Evolutionary conservation across 2,888 invertebrate genomes (phyloP).

Genomic region (Harmothoe impar): DNA sequence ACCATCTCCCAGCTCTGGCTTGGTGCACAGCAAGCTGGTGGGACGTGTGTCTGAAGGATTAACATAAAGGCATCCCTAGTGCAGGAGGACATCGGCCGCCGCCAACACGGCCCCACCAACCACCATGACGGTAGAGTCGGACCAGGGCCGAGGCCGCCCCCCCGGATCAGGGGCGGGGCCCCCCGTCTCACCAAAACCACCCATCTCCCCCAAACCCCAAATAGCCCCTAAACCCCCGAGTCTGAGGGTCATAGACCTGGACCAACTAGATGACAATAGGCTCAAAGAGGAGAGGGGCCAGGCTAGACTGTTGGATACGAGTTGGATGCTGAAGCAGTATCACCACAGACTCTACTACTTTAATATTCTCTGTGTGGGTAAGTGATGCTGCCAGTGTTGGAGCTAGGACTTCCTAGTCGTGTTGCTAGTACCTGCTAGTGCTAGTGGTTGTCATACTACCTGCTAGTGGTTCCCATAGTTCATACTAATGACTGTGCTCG

Average conservation of each 20-base stretch:
- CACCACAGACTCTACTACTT: slow-evolving; percentile 64
- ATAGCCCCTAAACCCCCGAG: neutral
- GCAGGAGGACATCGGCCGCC: neutral
- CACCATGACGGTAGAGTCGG: slow-evolving; percentile 35
- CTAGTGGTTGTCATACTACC: too few species aligned
- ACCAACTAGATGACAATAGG: neutral
- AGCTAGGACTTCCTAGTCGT: neutral
- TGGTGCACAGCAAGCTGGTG: too few species aligned
- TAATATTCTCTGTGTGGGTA: slow-evolving; percentile 71
- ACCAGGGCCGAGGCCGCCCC: slow-evolving; percentile 26
- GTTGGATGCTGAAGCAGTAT: slow-evolving; percentile 67
- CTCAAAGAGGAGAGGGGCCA: neutral
- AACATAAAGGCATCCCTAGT: too few species aligned
- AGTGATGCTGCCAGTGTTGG: neutral
- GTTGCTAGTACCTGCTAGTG: too few species aligned
- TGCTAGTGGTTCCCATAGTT: too few species aligned
- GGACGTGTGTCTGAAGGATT: too few species aligned
- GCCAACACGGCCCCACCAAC: neutral
- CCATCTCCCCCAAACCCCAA: neutral
- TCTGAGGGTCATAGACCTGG: slow-evolving; percentile 53
- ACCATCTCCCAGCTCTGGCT: too few species aligned
- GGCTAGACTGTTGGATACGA: slow-evolving; percentile 62
- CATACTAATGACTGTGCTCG: too few species aligned
- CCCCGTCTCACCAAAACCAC: neutral
- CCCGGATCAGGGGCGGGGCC: neutral